Percentiles rank a stretch among this genome's conserved stretches.
Evolutionary conservation across 1,140 invertebrate genomes (phyloP).

Genomic region (Cotesia vestalis): DNA sequence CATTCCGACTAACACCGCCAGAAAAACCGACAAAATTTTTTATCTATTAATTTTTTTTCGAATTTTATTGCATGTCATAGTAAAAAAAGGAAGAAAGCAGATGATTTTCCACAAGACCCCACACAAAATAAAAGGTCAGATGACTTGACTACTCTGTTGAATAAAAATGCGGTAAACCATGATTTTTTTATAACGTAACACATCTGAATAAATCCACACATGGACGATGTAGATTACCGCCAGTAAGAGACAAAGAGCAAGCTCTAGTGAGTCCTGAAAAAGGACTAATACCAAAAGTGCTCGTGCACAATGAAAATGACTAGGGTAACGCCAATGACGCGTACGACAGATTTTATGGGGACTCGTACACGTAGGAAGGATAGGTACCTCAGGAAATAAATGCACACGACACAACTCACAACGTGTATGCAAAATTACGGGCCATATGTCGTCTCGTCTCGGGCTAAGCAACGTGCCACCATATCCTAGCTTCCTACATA

Average conservation of each 20-base stretch:
- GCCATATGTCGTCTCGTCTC: conserved; percentile 41
- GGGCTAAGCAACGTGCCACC: too few species aligned
- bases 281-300: conserved; percentile 26
- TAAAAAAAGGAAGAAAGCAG: not conserved
- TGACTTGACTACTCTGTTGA: conserved; percentile 6
- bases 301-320: conserved; percentile 1
- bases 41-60: not conserved
- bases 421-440: conserved; percentile 38
- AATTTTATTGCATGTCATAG: conserved; percentile 14
- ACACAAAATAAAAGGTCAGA: not conserved
- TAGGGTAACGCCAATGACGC: conserved; percentile 28
- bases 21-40: not conserved
- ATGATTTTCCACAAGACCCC: conserved; percentile 4
- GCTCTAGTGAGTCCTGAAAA: not conserved
- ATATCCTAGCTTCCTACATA: too few species aligned
- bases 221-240: too few species aligned
- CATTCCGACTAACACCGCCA: not conserved
- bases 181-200: not conserved
- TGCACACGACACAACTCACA: conserved; percentile 11
- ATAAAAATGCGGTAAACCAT: not conserved
- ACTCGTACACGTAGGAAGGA: not conserved
- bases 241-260: not conserved
- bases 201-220: not conserved
- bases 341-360: conserved; percentile 45
- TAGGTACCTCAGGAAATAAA: not conserved